Evolutionary conservation across 2,888 invertebrate species (phyloP).

Genomic region (Pyrocoelia pectoralis): DNA sequence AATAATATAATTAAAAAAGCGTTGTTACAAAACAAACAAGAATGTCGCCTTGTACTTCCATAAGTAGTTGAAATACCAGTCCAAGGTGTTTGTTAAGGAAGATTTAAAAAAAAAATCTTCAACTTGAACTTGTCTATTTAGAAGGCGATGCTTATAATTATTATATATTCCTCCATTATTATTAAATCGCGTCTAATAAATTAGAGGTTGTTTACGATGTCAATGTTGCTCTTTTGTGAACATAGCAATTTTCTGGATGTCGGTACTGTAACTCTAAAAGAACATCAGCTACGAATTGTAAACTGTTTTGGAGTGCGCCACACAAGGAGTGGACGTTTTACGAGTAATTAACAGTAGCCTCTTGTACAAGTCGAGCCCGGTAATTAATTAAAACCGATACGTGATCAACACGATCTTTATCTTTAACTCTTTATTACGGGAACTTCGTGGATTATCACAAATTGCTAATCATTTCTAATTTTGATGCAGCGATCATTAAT

Average conservation of each 20-base stretch:
- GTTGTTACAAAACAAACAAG: conserved; percentile 24
- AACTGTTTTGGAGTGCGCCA: conserved; percentile 37
- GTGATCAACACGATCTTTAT: conserved; percentile 48
- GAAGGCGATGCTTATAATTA: conserved; percentile 7
- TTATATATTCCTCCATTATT: background rate
- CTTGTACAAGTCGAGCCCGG: conserved; percentile 45
- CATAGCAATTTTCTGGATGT: conserved; percentile 18
- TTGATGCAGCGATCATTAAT: too few relatives aligned
- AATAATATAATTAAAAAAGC: conserved; percentile 12
- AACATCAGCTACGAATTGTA: conserved; percentile 23
- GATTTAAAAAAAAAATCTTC: conserved; percentile 25
- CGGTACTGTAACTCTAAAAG: conserved; percentile 14
- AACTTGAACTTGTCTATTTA: conserved; percentile 34
- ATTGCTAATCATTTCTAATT: too few relatives aligned
- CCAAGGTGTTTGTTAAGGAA: conserved; percentile 26
- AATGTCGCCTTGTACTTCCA: conserved; percentile 29
- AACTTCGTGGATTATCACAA: background rate
- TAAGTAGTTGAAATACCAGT: conserved; percentile 26
- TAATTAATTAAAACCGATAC: conserved; percentile 52
- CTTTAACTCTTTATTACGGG: conserved; percentile 27
- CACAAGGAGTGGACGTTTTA: conserved; percentile 44
- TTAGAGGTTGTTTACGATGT: conserved; percentile 8
- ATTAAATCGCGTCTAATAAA: background rate
- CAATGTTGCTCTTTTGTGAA: conserved; percentile 17
- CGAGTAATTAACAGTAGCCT: conserved; percentile 40